phyloP scores from a whole-genome alignment of 1,140 invertebrate genomes.

The Battus philenor region DNA sequence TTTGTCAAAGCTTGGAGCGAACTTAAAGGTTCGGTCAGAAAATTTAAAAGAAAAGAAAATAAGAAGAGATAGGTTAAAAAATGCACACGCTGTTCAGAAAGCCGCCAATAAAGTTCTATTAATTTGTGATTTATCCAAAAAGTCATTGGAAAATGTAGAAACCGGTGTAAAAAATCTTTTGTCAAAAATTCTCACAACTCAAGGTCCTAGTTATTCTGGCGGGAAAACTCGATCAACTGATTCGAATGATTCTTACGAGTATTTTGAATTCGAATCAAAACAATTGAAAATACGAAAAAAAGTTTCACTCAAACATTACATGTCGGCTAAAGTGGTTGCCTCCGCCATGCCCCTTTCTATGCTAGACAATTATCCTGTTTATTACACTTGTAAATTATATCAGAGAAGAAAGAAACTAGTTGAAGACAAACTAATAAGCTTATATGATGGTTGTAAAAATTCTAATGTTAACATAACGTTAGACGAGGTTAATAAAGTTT shows the following conservation, averaged over 20 bases:
- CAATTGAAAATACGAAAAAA: slow-evolving; percentile 45
- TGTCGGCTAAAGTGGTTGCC: slow-evolving; percentile 46
- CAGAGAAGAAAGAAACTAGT: slow-evolving; percentile 26
- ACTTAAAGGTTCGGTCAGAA: slow-evolving; percentile 51
- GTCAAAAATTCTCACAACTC: slow-evolving; percentile 26
- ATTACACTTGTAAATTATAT: slow-evolving; percentile 51
- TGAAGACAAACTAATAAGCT: too few relatives aligned
- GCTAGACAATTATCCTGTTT: slow-evolving; percentile 51
- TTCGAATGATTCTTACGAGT: slow-evolving; percentile 30
- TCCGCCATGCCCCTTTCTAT: slow-evolving; percentile 35
- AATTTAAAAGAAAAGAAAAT: slow-evolving; percentile 55
- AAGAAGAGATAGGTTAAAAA: slow-evolving; percentile 49
- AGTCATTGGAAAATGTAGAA: slow-evolving; percentile 64
- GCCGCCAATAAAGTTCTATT: slow-evolving; percentile 55
- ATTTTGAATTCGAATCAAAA: slow-evolving; percentile 37
- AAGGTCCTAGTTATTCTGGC: slow-evolving; percentile 25
- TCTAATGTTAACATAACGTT: too few relatives aligned
- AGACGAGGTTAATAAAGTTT: too few relatives aligned
- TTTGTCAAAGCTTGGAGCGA: slow-evolving; percentile 60
- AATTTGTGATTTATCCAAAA: slow-evolving; percentile 66
- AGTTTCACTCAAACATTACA: slow-evolving; percentile 49
- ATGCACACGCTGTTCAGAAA: slow-evolving; percentile 54
- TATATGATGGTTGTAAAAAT: too few relatives aligned
- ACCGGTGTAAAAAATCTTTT: slow-evolving; percentile 47
- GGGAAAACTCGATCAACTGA: slow-evolving; percentile 24